A percentile compares a stretch with the other conserved stretches of the same genome.
Evolutionary conservation across 2,797 vertebrate genomes (phyloP).

Genomic region (Corythornis leucogaster): DNA sequence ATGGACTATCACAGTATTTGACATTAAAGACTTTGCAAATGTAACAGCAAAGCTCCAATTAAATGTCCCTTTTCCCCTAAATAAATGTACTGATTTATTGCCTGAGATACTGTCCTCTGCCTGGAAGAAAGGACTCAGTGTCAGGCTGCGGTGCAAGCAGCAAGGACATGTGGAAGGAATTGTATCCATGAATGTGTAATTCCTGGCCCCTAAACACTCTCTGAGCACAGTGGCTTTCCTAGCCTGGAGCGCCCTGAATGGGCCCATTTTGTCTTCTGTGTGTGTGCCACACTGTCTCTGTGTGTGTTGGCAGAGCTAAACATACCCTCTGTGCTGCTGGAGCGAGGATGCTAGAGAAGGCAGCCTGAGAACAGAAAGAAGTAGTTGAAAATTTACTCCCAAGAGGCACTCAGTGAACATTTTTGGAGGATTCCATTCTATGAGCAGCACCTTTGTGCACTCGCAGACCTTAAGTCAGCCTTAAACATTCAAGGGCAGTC

Average conservation of each 20-base stretch:
- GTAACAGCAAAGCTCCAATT: neutral
- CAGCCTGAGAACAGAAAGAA: constrained; percentile 9
- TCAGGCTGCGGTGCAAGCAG: neutral
- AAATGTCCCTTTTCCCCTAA: neutral
- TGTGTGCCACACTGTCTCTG: neutral
- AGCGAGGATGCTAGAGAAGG: neutral
- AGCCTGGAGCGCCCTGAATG: constrained; percentile 46
- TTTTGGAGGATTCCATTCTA: neutral
- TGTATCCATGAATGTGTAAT: constrained; percentile 1
- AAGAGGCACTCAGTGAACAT: rapidly evolving
- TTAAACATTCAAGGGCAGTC: neutral
- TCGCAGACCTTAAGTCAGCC: neutral
- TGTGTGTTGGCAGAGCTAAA: constrained; percentile 60
- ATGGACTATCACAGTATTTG: neutral
- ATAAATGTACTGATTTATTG: constrained; percentile 31
- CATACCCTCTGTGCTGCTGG: constrained; percentile 8
- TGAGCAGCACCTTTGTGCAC: neutral
- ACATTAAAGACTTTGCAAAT: neutral
- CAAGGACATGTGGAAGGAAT: constrained; percentile 42
- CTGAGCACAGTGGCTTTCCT: neutral
- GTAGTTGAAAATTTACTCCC: neutral
- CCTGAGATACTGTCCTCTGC: neutral
- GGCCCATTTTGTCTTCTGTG: constrained; percentile 31
- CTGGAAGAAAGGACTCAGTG: constrained; percentile 19
- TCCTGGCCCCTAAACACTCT: constrained; percentile 20